Evolutionary conservation across 2,888 invertebrate genomes (phyloP).

Genomic region (Drosophila colorata): DNA sequence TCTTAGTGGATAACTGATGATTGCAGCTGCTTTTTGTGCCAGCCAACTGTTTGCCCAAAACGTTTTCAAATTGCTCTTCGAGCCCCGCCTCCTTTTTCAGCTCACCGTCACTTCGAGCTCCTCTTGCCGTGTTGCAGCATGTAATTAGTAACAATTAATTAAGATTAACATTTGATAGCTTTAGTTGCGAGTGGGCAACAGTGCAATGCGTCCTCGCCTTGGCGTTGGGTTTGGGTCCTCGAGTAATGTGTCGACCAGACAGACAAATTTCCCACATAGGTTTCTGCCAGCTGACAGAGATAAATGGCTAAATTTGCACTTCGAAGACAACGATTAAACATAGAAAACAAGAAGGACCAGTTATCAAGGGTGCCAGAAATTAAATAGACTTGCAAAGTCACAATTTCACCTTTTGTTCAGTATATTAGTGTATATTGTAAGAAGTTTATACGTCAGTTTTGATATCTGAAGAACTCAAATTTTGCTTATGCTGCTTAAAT

Average conservation of each 20-base stretch:
- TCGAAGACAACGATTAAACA: slow-evolving; percentile 9
- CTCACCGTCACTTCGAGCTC: not conserved
- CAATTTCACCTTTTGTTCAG: too few species aligned
- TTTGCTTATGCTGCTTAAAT: too few species aligned
- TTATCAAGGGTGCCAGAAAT: too few species aligned
- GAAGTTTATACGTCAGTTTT: too few species aligned
- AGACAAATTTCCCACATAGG: slow-evolving; percentile 39
- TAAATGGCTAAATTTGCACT: slow-evolving; percentile 42
- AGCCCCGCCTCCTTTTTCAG: not conserved
- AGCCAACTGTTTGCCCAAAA: slow-evolving; percentile 4
- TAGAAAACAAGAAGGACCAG: not conserved
- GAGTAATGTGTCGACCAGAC: slow-evolving; percentile 26
- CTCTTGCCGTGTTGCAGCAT: slow-evolving; percentile 11
- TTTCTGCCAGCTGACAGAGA: slow-evolving; percentile 53
- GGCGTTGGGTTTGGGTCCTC: slow-evolving; percentile 1
- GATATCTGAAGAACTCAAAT: too few species aligned
- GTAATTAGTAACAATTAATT: slow-evolving; percentile 85
- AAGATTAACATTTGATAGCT: slow-evolving; percentile 84
- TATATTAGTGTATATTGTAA: too few species aligned
- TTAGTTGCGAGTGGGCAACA: slow-evolving; percentile 23
- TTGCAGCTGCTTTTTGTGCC: slow-evolving; percentile 6
- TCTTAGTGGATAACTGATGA: slow-evolving; percentile 13
- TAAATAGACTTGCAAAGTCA: not conserved
- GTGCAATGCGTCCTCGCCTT: slow-evolving; percentile 18
- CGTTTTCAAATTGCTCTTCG: slow-evolving; percentile 14